Evolutionary conservation across 2,113 vertebrate genomes (phyloP), one percentile per base, ranked within the genome.

Genomic region (Caranx ignobilis): DNA sequence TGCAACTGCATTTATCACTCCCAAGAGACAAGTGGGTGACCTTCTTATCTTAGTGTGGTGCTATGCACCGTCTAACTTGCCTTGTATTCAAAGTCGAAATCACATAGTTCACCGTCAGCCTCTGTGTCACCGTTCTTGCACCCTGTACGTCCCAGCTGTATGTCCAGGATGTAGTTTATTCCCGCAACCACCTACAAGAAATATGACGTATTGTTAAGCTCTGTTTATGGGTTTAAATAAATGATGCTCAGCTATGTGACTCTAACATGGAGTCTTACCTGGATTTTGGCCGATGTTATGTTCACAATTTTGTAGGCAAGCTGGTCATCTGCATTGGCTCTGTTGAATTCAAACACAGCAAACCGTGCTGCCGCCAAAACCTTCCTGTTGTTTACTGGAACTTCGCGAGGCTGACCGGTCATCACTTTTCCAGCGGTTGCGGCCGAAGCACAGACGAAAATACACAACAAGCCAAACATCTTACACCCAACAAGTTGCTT

Each of bases 131-230:
- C 70, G 4, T 8, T 74, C 45, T 45, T 74, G 61, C 82, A 91
- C 65, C 18, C 2, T 2, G 75, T 70, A 6, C 57, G 68, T 21
- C 54, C 81, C 32, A 91, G 66, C 34, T 55, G 37, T 65, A 84
- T 8, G 0, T 87, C 82, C 54, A 90, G 72, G 60, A 89, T 86
- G 81, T 84, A 92, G n/a, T 91, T 87, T 47, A 85, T 52, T 11
- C 88, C 87, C 0, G 68, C 69, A 6, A 88, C 87, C 15, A 87
- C 8, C 91, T 91, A 5, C 19, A 57, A 11, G 15, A 45, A 52
- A 39, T 2, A 31, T 1, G 13, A 15, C 2, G 57, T 32, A 37
- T 18, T 11, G 1, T 3, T 3, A 18, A 3, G 2, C 15, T 18
- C 1, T 41, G 13, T 16, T 11, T n/a, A 45, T n/a, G 19, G 4